Conservation (phyloP, 2,888 invertebrate genomes). For the Salpingus planirostris region DNA sequence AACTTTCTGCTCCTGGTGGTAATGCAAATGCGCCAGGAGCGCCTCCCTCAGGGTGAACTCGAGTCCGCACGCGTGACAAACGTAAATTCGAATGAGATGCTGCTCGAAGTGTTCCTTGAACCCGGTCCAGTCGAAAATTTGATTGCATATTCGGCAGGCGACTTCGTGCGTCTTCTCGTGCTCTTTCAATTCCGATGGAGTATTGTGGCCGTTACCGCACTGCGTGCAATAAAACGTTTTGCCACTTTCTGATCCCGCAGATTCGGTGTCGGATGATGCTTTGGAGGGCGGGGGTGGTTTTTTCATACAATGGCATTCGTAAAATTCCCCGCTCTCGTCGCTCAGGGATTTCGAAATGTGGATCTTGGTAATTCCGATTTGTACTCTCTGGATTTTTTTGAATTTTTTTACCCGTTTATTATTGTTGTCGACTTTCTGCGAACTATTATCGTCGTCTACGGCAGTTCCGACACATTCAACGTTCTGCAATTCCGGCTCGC, state of each 20-base stretch:
- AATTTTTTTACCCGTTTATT: too few species aligned
- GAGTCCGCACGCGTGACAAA: slow-evolving; percentile 25
- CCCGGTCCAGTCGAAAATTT: slow-evolving; percentile 10
- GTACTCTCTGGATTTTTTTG: too few species aligned
- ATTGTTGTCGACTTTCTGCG: too few species aligned
- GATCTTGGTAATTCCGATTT: too few species aligned
- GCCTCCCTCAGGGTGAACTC: slow-evolving; percentile 23
- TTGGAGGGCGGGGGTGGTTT: too few species aligned
- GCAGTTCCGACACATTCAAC: too few species aligned
- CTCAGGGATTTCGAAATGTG: too few species aligned
- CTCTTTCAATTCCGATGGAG: slow-evolving; percentile 19
- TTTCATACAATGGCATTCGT: too few species aligned
- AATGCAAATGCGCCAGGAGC: slow-evolving; percentile 23
- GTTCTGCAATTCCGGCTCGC: too few species aligned
- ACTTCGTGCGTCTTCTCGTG: slow-evolving; percentile 26
- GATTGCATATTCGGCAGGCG: slow-evolving; percentile 25
- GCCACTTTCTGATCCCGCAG: slow-evolving; percentile 24
- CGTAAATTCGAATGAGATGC: slow-evolving; percentile 24
- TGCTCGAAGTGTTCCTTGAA: slow-evolving; percentile 24
- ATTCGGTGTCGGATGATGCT: slow-evolving; percentile 27
- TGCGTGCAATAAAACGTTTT: slow-evolving; percentile 20
- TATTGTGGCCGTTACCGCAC: slow-evolving; percentile 27
- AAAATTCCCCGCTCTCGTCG: too few species aligned
- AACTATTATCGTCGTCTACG: too few species aligned
- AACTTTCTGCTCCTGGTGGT: slow-evolving; percentile 25